phyloP scores from a whole-genome alignment of 2,888 invertebrate genomes.

The Agrochola lychnidis region DNA sequence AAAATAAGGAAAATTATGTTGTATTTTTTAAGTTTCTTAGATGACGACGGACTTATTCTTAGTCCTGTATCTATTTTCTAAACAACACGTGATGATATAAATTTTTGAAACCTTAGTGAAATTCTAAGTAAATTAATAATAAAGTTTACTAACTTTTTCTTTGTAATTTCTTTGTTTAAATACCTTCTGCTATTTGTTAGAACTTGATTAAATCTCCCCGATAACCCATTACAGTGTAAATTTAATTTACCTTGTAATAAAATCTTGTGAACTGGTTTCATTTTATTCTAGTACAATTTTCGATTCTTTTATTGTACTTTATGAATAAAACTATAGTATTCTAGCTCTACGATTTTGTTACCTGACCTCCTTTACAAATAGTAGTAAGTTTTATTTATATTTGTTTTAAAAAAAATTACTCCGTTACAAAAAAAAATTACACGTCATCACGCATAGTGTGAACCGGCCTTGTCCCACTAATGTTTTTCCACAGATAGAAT shows the following conservation, averaged over 20 bases:
- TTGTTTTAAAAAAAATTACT: slow-evolving; percentile 8
- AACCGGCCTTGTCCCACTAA: slow-evolving; percentile 40
- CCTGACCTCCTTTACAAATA: slow-evolving; percentile 22
- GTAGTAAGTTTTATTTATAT: background rate
- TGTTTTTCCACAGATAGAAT: slow-evolving; percentile 38
- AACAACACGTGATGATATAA: background rate
- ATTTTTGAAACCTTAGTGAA: background rate
- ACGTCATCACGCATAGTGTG: slow-evolving; percentile 44
- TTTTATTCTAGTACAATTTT: slow-evolving; percentile 2
- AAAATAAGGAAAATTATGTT: background rate
- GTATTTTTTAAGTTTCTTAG: background rate
- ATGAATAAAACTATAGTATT: background rate
- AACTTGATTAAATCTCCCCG: slow-evolving; percentile 24
- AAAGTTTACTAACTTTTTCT: slow-evolving; percentile 9
- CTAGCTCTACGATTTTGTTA: background rate
- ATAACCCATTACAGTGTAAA: slow-evolving; percentile 28
- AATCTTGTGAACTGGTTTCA: slow-evolving; percentile 3
- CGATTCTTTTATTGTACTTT: background rate
- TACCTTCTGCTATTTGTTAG: background rate
- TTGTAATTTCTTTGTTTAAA: slow-evolving; percentile 14
- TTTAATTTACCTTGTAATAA: slow-evolving; percentile 25
- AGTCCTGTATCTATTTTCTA: background rate
- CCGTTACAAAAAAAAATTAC: background rate
- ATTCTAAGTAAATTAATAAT: slow-evolving; percentile 11
- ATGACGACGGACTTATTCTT: background rate